These are phyloP conservation scores for Coelopa pilipes DNA, from an alignment of 2,888 invertebrate species.

Conservation along the genomic window DNA sequence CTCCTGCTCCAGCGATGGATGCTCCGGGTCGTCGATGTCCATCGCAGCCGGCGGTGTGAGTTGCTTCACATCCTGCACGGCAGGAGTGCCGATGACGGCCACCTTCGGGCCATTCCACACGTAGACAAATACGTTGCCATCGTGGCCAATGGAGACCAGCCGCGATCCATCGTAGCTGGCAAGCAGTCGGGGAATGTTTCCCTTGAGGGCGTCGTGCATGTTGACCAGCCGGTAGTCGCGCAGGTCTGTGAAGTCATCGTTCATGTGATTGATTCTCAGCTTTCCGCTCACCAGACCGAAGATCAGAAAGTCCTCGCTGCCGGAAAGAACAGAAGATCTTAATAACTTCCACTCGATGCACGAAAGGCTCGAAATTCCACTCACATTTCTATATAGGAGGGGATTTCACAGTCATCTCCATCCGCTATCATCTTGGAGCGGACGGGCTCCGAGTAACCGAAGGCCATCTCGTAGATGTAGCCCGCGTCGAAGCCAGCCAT, in stretches of 20 bases:
- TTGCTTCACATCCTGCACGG: conserved; percentile 27
- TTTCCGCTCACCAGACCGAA: conserved; percentile 74
- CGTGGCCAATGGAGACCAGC: conserved; percentile 75
- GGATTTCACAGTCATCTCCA: conserved; percentile 71
- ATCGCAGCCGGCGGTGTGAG: conserved; percentile 38
- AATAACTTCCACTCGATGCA: background rate
- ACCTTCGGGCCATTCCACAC: conserved; percentile 66
- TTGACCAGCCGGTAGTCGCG: conserved; percentile 76
- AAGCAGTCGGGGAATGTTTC: conserved; percentile 73
- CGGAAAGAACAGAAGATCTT: conserved; percentile 40
- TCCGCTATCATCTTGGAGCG: conserved; percentile 68
- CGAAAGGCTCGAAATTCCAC: conserved; percentile 38
- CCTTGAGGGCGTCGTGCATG: conserved; percentile 81
- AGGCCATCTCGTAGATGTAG: conserved; percentile 72
- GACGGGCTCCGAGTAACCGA: conserved; percentile 67
- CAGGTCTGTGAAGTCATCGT: conserved; percentile 69
- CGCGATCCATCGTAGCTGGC: conserved; percentile 71
- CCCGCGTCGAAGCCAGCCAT: conserved; percentile 76
- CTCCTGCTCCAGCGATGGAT: conserved; percentile 71
- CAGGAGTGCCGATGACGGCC: conserved; percentile 1
- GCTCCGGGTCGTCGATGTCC: conserved; percentile 58
- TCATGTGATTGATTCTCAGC: conserved; percentile 70
- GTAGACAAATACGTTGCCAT: conserved; percentile 83
- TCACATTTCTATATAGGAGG: conserved; percentile 70
- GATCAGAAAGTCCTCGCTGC: conserved; percentile 70